Conservation (phyloP, 2,888 invertebrate genomes). For the Pammene aurita region DNA sequence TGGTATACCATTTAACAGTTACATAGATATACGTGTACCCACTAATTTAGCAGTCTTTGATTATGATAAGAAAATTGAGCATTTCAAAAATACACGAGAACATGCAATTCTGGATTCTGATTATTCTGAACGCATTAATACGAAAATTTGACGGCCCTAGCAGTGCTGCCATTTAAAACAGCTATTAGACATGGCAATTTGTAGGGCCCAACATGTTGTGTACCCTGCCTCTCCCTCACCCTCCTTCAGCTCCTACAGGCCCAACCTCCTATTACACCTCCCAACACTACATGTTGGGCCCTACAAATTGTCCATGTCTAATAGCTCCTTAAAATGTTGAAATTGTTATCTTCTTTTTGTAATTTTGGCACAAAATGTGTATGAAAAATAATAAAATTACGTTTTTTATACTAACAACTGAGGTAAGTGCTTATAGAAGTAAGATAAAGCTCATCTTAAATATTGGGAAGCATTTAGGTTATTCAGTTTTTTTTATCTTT, state of each 20-base stretch:
- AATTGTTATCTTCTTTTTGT: not conserved
- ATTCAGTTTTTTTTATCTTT: not conserved
- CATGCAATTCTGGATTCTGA: not conserved
- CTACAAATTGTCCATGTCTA: too few species aligned
- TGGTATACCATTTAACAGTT: not conserved
- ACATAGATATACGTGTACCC: not conserved
- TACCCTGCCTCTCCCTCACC: too few species aligned
- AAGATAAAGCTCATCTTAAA: too few species aligned
- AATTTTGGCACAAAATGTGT: not conserved
- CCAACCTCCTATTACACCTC: too few species aligned
- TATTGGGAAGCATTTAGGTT: not conserved
- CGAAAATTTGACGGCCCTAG: not conserved
- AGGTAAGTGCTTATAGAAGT: too few species aligned
- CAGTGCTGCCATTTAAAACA: slow-evolving; percentile 4
- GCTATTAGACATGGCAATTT: too few species aligned
- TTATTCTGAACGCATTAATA: slow-evolving; percentile 5
- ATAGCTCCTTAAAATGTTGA: too few species aligned
- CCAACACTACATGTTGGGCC: too few species aligned
- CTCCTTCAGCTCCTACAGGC: too few species aligned
- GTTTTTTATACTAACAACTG: too few species aligned
- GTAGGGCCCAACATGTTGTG: too few species aligned
- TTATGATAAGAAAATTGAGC: not conserved
- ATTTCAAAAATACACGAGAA: not conserved
- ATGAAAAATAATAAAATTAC: too few species aligned
- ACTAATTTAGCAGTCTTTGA: not conserved